phyloP scores from a whole-genome alignment of 2,797 vertebrate species.

The Gallinago stenura region DNA sequence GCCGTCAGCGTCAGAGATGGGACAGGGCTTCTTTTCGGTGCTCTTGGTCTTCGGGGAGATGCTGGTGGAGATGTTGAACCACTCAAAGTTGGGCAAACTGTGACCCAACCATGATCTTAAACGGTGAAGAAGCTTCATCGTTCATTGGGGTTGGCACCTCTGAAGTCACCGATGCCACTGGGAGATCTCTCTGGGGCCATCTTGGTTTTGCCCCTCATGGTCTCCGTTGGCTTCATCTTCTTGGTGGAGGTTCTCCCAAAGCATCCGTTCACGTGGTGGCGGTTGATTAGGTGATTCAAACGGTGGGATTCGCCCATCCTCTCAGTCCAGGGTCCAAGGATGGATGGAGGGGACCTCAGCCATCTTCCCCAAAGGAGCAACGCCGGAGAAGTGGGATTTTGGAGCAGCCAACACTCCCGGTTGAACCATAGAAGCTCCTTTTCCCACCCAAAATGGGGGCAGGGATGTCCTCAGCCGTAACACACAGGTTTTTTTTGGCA shows the following conservation, averaged over 20 bases:
- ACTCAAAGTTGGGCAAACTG: accelerated
- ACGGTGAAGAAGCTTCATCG: background rate
- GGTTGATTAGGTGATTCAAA: accelerated
- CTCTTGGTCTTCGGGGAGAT: background rate
- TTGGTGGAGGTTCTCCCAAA: background rate
- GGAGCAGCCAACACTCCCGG: accelerated
- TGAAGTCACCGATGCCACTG: background rate
- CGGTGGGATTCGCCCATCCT: background rate
- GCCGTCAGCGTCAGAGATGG: background rate
- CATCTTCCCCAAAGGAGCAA: background rate
- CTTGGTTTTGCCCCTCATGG: background rate
- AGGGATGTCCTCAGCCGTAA: background rate
- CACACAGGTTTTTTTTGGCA: accelerated
- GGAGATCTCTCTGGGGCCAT: background rate
- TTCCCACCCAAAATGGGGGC: background rate
- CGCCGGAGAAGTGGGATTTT: accelerated
- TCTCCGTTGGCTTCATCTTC: background rate
- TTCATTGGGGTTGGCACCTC: background rate
- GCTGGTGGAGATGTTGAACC: background rate
- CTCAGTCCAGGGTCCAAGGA: background rate
- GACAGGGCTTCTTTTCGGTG: background rate
- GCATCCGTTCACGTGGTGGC: accelerated
- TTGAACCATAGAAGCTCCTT: background rate
- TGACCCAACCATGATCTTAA: background rate
- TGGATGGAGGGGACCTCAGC: background rate